These are phyloP conservation scores for Caenorhabditis japonica DNA, from an alignment of 2,888 invertebrate species.

Conservation along the genomic window DNA sequence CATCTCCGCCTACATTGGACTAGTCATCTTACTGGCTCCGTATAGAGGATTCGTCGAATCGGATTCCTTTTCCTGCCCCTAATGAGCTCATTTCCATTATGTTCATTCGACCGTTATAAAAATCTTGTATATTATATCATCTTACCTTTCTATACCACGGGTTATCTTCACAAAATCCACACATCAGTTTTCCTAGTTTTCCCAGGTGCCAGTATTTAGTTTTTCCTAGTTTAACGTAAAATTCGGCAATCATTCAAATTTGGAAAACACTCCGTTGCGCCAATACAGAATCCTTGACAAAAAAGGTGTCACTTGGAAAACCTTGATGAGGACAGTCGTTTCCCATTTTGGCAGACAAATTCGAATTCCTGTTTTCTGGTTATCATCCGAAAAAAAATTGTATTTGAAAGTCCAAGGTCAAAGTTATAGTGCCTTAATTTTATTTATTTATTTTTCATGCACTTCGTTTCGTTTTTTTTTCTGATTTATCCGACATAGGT, in stretches of 20 bases:
- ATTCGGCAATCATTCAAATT: too few species aligned
- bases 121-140: constrained; percentile 28
- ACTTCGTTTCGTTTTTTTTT: too few species aligned
- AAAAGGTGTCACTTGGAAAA: too few species aligned
- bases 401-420: constrained; percentile 44
- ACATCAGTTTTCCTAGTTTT: constrained; percentile 1
- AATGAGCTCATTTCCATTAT: constrained; percentile 40
- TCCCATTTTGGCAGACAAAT: constrained; percentile 28
- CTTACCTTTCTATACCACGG: constrained; percentile 22
- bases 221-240: not conserved
- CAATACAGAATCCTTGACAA: too few species aligned
- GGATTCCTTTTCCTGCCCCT: constrained; percentile 36
- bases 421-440: constrained; percentile 32
- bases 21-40: constrained; percentile 11
- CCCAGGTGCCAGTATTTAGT: too few species aligned
- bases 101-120: constrained; percentile 41
- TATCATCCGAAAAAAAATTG: constrained; percentile 37
- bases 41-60: constrained; percentile 40
- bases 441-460: not conserved
- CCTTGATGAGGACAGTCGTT: constrained; percentile 36
- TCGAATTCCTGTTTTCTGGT: constrained; percentile 48
- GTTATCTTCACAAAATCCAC: constrained; percentile 10
- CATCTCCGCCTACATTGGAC: constrained; percentile 18
- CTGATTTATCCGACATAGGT: constrained; percentile 2
- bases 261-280: too few species aligned